phyloP scores from a whole-genome alignment of 2,888 invertebrate genomes.

The Lacanobia oleracea region DNA sequence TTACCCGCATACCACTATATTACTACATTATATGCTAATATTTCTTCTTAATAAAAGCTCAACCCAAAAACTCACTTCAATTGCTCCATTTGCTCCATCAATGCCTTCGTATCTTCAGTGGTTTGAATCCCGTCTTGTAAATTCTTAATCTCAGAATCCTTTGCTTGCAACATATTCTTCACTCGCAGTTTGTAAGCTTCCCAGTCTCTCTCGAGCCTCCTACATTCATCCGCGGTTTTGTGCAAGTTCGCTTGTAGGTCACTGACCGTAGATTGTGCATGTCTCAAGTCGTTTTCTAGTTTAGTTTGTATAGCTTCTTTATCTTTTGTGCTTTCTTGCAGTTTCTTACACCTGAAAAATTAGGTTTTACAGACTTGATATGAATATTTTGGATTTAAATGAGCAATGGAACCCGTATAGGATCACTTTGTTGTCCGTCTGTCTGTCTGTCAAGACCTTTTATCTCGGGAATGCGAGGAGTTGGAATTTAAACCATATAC shows the following conservation, averaged over 20 bases:
- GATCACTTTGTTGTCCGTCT: too few relatives aligned
- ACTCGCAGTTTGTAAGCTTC: conserved; percentile 85
- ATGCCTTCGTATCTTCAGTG: conserved; percentile 79
- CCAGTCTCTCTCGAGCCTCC: conserved; percentile 84
- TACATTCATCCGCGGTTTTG: conserved; percentile 79
- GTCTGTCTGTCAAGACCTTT: too few relatives aligned
- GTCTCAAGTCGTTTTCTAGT: conserved; percentile 81
- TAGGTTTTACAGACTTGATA: not conserved
- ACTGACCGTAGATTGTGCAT: conserved; percentile 78
- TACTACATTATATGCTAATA: not conserved
- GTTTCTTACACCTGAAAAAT: conserved; percentile 72
- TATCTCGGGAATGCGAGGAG: too few relatives aligned
- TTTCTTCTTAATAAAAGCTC: not conserved
- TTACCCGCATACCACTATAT: too few relatives aligned
- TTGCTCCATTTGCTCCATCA: conserved; percentile 79
- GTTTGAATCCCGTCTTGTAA: conserved; percentile 77
- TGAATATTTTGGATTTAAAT: too few relatives aligned
- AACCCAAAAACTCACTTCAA: conserved; percentile 76
- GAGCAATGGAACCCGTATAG: too few relatives aligned
- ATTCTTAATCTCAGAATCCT: conserved; percentile 82
- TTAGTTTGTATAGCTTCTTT: conserved; percentile 72
- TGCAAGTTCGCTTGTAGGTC: conserved; percentile 78
- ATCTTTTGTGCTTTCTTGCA: conserved; percentile 70
- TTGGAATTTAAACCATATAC: too few relatives aligned
- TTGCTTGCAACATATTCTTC: conserved; percentile 82